Conservation (phyloP, 2,888 invertebrate species). For the Apodemia zela region DNA sequence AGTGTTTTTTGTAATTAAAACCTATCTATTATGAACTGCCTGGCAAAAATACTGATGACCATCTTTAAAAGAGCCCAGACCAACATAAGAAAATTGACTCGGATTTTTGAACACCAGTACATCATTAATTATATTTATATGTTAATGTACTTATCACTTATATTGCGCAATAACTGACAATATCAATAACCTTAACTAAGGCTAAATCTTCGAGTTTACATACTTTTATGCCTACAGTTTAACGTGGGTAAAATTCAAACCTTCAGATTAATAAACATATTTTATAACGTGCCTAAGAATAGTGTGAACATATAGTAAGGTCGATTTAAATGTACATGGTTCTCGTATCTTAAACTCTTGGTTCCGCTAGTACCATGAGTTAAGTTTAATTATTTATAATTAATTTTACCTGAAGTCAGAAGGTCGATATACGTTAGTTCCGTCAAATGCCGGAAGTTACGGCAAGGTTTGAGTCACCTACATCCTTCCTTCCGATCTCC, state of each 20-base stretch:
- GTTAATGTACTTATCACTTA: no score
- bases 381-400: conserved; percentile 21
- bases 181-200: neutral
- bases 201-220: neutral
- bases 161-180: neutral
- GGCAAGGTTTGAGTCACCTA: conserved; percentile 49
- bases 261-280: neutral
- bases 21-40: no score
- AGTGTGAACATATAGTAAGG: neutral
- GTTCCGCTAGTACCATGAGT: conserved; percentile 1
- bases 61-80: no score
- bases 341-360: neutral
- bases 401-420: conserved; percentile 26
- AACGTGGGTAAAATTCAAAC: conserved; percentile 5
- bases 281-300: neutral
- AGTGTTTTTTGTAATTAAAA: no score
- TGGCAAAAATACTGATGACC: no score
- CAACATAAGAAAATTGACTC: no score
- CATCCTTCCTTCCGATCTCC: conserved; percentile 66
- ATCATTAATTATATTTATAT: no score
- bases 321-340: neutral
- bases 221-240: neutral
- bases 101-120: no score
- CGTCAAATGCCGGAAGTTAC: conserved; percentile 56
- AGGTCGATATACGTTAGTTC: conserved; percentile 47